Conservation (phyloP, 2,888 invertebrate species). For the Geotrupes spiniger region DNA sequence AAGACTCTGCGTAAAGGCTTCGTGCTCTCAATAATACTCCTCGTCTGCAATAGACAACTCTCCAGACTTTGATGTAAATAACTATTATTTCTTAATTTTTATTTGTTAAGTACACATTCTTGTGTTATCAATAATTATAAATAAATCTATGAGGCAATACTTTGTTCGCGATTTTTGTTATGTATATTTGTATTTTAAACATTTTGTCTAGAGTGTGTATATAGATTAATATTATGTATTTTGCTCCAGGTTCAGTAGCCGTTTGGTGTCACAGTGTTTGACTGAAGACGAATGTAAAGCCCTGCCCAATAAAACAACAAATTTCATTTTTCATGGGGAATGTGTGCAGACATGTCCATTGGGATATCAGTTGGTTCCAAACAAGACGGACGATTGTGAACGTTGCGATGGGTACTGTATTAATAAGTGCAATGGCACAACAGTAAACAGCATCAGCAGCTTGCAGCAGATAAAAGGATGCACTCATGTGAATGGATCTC, state of each 20-base stretch:
- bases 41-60: too few relatives aligned
- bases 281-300: constrained; percentile 63
- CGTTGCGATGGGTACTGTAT: constrained; percentile 40
- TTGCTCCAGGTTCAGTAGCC: constrained; percentile 33
- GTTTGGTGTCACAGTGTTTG: constrained; percentile 57
- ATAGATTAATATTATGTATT: background rate
- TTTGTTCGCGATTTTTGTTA: too few relatives aligned
- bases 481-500: constrained; percentile 72
- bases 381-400: constrained; percentile 33
- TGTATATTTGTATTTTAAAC: too few relatives aligned
- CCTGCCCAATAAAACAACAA: constrained; percentile 30
- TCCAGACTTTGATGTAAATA: too few relatives aligned
- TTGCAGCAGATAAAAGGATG: constrained; percentile 70
- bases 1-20: too few relatives aligned
- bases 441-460: constrained; percentile 13
- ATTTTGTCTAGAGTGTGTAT: too few relatives aligned
- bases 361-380: constrained; percentile 48
- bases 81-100: too few relatives aligned
- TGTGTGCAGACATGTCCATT: constrained; percentile 69
- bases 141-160: too few relatives aligned
- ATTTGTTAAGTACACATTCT: too few relatives aligned
- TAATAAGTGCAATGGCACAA: constrained; percentile 55
- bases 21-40: too few relatives aligned
- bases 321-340: constrained; percentile 53
- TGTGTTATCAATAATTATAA: too few relatives aligned